These are phyloP conservation scores for Callipepla squamata DNA, from an alignment of 2,113 vertebrate species.

Conservation along the genomic window DNA sequence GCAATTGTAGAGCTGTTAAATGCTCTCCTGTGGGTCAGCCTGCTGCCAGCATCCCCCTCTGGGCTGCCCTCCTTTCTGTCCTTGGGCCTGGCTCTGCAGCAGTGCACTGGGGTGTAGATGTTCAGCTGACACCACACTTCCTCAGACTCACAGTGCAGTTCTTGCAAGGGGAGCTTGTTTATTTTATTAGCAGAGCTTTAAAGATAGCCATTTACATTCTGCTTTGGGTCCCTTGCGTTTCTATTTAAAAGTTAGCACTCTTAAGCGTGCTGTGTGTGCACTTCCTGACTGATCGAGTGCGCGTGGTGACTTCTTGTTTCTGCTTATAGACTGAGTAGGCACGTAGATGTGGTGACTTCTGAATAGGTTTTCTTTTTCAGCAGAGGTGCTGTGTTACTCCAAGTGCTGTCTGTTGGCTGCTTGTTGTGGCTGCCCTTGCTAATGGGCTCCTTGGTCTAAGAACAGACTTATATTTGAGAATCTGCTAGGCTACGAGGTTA, in stretches of 20 bases:
- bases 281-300: not conserved
- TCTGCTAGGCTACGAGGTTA: not conserved
- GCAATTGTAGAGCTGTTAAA: not conserved
- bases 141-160: not conserved
- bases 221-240: not conserved
- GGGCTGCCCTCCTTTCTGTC: not conserved
- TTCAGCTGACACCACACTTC: not conserved
- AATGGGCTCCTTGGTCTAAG: not conserved
- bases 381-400: not conserved
- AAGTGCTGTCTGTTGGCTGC: not conserved
- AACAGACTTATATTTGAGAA: not conserved
- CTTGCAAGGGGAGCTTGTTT: not conserved
- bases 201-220: not conserved
- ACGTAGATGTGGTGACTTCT: not conserved
- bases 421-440: not conserved
- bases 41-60: not conserved
- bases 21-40: not conserved
- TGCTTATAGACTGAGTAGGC: not conserved
- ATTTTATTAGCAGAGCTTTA: not conserved
- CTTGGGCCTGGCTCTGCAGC: not conserved
- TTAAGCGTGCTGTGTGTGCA: not conserved
- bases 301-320: not conserved
- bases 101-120: fast-evolving
- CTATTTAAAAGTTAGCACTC: slow-evolving; percentile 9
- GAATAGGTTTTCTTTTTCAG: not conserved